Conservation (phyloP, 1,140 invertebrate genomes). For the Neodiprion virginianus region DNA sequence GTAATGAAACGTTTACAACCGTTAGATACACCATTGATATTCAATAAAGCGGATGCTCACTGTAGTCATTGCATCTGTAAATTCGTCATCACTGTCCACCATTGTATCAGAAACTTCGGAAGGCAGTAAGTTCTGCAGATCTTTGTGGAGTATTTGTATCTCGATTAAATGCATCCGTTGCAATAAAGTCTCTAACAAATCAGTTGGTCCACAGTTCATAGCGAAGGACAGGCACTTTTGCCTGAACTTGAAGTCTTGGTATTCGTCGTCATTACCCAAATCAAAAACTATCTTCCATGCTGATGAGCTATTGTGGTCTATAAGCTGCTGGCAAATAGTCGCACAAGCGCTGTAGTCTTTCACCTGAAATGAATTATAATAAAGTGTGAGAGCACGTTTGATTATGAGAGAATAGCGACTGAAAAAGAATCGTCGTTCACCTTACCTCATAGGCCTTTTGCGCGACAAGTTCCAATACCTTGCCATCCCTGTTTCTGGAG, state of each 20-base stretch:
- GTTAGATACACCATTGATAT: not conserved
- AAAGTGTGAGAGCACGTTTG: not conserved
- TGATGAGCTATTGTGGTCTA: constrained; percentile 59
- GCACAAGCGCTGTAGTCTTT: constrained; percentile 63
- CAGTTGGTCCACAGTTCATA: constrained; percentile 63
- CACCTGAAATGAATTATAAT: constrained; percentile 45
- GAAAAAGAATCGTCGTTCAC: not conserved
- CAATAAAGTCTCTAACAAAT: constrained; percentile 64
- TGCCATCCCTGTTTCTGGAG: constrained; percentile 60
- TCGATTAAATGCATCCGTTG: constrained; percentile 58
- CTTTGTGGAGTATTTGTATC: constrained; percentile 51
- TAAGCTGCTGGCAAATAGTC: constrained; percentile 62
- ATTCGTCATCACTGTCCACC: constrained; percentile 45
- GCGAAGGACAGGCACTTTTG: constrained; percentile 64
- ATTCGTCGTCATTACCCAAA: constrained; percentile 62
- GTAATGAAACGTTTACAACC: constrained; percentile 15
- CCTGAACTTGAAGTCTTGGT: constrained; percentile 61
- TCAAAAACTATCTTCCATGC: constrained; percentile 65
- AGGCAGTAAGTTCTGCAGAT: constrained; percentile 49
- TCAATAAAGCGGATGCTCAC: constrained; percentile 32
- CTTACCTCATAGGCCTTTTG: constrained; percentile 64
- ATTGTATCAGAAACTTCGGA: constrained; percentile 34
- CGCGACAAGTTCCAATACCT: constrained; percentile 67
- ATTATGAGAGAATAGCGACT: not conserved
- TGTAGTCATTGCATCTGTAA: constrained; percentile 48